Percentiles rank a stretch among this genome's conserved stretches.
phyloP scores from a whole-genome alignment of 2,888 invertebrate genomes.

The Agrochola litura region DNA sequence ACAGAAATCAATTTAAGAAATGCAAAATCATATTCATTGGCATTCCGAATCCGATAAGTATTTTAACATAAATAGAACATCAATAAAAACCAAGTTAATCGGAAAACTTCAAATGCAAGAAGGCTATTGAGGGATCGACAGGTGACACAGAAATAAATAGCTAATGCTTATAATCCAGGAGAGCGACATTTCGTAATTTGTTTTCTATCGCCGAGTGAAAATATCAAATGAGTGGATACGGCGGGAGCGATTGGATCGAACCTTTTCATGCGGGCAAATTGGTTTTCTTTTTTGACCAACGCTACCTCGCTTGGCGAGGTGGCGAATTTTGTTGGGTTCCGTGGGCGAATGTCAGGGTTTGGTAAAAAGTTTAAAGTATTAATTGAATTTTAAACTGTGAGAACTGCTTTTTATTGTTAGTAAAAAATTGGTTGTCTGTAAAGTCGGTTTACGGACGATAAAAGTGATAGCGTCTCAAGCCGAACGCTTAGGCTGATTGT shows the following conservation, averaged over 20 bases:
- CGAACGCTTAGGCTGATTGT: no score
- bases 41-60: constrained; percentile 61
- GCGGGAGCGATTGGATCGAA: constrained; percentile 86
- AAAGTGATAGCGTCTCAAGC: no score
- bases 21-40: constrained; percentile 76
- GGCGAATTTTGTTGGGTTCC: constrained; percentile 78
- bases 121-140: constrained; percentile 83
- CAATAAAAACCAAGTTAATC: constrained; percentile 81
- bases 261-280: constrained; percentile 90
- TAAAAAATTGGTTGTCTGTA: no score
- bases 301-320: constrained; percentile 85
- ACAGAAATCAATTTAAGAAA: constrained; percentile 72
- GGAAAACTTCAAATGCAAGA: constrained; percentile 85
- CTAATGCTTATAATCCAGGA: constrained; percentile 78
- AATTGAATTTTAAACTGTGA: constrained; percentile 1
- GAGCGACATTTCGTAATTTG: constrained; percentile 89
- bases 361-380: neutral
- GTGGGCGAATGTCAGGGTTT: constrained; percentile 23
- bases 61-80: constrained; percentile 63
- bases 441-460: no score
- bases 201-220: constrained; percentile 86
- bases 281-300: constrained; percentile 89
- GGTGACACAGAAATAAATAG: constrained; percentile 87
- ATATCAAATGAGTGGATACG: constrained; percentile 90
- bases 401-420: no score